Evolutionary conservation across 2,113 vertebrate species (phyloP), one percentile per base, ranked within the genome.

Genomic region (Amphiprion percula): DNA sequence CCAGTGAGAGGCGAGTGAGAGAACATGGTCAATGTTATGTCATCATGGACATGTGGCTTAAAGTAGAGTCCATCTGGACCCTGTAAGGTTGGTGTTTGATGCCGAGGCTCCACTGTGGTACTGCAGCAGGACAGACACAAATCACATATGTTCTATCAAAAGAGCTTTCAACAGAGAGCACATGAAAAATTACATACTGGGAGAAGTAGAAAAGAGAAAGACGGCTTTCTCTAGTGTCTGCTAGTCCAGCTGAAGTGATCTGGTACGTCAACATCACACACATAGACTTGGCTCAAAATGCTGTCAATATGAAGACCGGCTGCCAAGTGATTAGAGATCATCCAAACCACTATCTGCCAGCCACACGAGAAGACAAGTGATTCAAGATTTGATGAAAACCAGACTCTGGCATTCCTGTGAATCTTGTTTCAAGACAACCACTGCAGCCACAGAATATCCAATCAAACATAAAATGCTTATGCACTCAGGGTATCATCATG

Each of bases 31-130:
- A 44, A 62, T 65, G 16, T 62, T 39, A 49, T 52, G 74, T 67
- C 77, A 79, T 74, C 68, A n/a, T 58, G 23, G 68, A 66, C 64
- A 79, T 79, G 69, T 71, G 69, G 66, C 72, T 70, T 68, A 14
- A 87, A 61, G 72, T 50, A 60, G 10, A 56, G 50, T 66, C 66
- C 89, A 90, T 87, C 87, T 91, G 89, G 80, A 84, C 52, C 33
- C 66, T 60, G 60, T 74, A 26, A 67, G 33, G 55, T 39, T 4
- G 7, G 52, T 49, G 80, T 87, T 88, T 84, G 83, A 88, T 88
- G 78, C 47, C n/a, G 54, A 17, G 5, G 21, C 19, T 55, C 26
- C 21, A 33, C 24, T 50, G 71, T 70, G 73, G 76, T 67, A 76
- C 54, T 19, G 9, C 63, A 64, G 17, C 63, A 26, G 39, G 63